phyloP scores from a whole-genome alignment of 2,797 vertebrate genomes.

The Siniperca scherzeri region DNA sequence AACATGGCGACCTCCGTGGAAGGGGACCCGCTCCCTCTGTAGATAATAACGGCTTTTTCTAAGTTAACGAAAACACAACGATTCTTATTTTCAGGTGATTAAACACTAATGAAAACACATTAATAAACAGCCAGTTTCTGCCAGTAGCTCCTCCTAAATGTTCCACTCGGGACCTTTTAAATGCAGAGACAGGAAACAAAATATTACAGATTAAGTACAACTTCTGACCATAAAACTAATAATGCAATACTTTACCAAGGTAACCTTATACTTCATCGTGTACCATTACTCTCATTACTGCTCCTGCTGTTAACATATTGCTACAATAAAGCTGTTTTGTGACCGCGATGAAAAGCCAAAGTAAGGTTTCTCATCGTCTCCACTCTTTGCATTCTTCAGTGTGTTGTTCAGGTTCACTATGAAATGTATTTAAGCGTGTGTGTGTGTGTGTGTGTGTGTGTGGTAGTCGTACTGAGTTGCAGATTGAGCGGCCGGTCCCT shows the following conservation, averaged over 20 bases:
- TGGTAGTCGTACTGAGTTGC: constrained; percentile 90
- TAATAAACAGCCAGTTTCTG: no score
- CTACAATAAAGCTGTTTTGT: neutral
- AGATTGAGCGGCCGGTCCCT: constrained; percentile 91
- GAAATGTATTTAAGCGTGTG: neutral
- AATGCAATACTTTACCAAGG: neutral
- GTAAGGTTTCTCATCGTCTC: neutral
- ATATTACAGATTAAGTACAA: neutral
- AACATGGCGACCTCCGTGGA: no score
- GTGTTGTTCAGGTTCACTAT: neutral
- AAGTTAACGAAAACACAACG: no score
- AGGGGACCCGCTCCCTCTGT: no score
- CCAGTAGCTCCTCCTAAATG: no score
- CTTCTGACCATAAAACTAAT: no score
- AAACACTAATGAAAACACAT: no score
- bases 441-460: constrained; percentile 37
- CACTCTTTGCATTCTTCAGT: neutral
- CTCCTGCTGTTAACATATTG: neutral
- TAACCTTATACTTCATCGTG: neutral
- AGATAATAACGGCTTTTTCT: no score
- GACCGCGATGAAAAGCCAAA: neutral
- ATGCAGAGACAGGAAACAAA: neutral
- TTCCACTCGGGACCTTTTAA: no score
- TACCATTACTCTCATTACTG: neutral
- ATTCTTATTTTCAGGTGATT: no score